Evolutionary conservation across 2,797 vertebrate species (phyloP).

Genomic region (Enoplosus armatus): DNA sequence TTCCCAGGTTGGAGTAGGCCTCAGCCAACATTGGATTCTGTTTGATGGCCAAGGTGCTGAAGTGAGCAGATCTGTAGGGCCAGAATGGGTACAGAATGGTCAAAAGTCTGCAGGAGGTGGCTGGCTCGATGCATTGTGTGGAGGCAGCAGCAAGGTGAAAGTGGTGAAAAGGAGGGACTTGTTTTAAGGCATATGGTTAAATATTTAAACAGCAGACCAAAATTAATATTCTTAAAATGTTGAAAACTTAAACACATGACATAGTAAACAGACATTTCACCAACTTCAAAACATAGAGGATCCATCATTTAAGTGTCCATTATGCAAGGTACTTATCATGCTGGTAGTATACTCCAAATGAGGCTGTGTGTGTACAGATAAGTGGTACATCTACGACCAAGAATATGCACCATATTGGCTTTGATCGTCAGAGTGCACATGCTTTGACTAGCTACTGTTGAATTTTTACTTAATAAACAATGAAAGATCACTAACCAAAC

Average conservation of each 20-base stretch:
- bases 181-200: neutral
- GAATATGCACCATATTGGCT: neutral
- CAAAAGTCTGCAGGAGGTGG: slow-evolving; percentile 1
- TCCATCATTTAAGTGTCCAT: neutral
- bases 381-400: neutral
- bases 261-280: neutral
- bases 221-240: slow-evolving; percentile 5
- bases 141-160: neutral
- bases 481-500: neutral
- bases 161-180: neutral
- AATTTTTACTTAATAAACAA: neutral
- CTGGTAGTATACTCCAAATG: slow-evolving; percentile 5
- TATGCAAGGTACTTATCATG: neutral
- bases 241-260: neutral
- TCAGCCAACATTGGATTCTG: slow-evolving; percentile 98
- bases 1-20: slow-evolving; percentile 98
- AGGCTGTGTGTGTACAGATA: neutral
- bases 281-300: neutral
- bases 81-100: slow-evolving; percentile 32
- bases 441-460: neutral
- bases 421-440: neutral
- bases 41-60: slow-evolving; percentile 99
- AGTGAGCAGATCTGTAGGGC: slow-evolving; percentile 94
- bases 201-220: neutral
- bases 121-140: neutral